Evolutionary conservation across 37 sponge, comb jelly and placozoan species (phyloP).

Genomic region (Beroe ovata): DNA sequence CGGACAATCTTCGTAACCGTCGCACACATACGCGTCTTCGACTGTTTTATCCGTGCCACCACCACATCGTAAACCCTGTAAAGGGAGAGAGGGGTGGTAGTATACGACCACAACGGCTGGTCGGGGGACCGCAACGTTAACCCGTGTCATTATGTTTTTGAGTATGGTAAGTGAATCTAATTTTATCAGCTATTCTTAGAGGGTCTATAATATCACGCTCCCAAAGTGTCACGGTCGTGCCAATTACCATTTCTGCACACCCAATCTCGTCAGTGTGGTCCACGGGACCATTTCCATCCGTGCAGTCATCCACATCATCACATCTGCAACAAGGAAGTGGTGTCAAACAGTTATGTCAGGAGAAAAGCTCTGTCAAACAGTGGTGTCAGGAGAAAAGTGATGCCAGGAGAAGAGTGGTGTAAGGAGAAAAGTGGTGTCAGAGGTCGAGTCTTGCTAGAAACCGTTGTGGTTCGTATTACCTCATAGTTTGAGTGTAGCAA

Average conservation of each 20-base stretch:
- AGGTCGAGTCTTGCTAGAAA: background rate
- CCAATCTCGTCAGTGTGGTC: background rate
- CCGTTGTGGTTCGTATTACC: background rate
- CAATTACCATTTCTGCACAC: background rate
- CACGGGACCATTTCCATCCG: background rate
- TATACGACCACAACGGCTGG: no score
- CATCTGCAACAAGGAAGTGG: background rate
- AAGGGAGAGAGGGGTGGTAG: no score
- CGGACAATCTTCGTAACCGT: background rate
- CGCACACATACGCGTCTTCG: constrained; percentile 43
- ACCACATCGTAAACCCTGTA: constrained; percentile 5
- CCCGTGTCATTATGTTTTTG: no score
- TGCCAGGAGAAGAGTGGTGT: background rate
- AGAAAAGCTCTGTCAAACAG: background rate
- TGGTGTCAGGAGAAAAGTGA: background rate
- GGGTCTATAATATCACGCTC: no score
- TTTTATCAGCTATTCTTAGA: no score
- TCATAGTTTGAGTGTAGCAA: background rate
- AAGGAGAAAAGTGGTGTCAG: background rate
- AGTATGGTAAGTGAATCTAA: no score
- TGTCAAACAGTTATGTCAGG: background rate
- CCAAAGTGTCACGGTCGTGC: no score
- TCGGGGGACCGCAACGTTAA: no score
- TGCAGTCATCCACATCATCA: background rate
- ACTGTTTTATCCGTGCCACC: background rate